These are phyloP conservation scores for Phalacrocorax brasilianus DNA, from an alignment of 2,113 vertebrate species.

Conservation along the genomic window DNA sequence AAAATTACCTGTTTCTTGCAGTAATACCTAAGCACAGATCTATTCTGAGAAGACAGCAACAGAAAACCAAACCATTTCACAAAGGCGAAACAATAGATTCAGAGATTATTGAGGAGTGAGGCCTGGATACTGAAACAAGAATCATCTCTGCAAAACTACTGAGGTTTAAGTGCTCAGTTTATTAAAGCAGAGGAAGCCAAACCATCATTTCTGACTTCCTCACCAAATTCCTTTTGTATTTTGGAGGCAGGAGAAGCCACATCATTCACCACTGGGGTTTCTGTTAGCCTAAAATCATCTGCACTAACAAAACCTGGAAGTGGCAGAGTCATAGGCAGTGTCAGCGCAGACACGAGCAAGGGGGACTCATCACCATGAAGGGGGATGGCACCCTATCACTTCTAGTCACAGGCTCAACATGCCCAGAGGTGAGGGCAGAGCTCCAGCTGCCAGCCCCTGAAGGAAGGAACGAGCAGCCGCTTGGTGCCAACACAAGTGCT, in stretches of 20 bases:
- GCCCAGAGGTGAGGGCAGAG: not conserved
- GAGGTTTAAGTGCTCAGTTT: not conserved
- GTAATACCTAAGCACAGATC: conserved; percentile 4
- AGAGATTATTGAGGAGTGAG: not conserved
- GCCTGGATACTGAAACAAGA: conserved; percentile 16
- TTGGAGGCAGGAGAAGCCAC: conserved; percentile 3
- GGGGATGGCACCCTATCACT: not conserved
- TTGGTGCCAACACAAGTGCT: rapidly evolving
- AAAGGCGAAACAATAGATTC: not conserved
- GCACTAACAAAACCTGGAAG: not conserved
- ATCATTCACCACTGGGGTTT: not conserved
- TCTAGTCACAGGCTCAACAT: not conserved
- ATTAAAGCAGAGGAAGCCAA: not conserved
- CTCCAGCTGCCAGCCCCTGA: not conserved
- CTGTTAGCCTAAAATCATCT: not conserved
- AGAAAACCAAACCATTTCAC: conserved; percentile 18
- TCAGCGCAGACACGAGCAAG: not conserved
- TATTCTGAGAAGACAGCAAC: not conserved
- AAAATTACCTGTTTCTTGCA: not conserved
- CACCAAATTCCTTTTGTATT: conserved; percentile 44
- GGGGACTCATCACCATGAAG: too few relatives aligned
- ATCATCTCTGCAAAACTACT: not conserved
- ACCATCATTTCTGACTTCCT: conserved; percentile 20
- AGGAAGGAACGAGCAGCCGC: not conserved
- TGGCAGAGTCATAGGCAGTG: not conserved